Conservation (phyloP, 1,140 invertebrate species). For the Bombyx mandarina region DNA sequence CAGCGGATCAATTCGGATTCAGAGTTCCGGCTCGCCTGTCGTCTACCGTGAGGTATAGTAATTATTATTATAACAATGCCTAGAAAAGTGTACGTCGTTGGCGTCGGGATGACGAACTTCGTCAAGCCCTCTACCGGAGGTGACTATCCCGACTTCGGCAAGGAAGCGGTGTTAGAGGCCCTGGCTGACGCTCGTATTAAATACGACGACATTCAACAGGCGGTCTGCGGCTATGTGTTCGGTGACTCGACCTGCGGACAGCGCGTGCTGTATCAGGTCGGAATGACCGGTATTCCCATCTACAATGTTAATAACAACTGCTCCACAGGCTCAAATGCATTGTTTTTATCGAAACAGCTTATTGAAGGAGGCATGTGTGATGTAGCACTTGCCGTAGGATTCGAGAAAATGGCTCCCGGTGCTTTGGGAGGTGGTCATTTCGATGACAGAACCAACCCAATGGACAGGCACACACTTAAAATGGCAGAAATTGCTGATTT, state of each 20-base stretch:
- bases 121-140: slow-evolving; percentile 86
- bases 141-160: slow-evolving; percentile 96
- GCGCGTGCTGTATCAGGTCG: slow-evolving; percentile 93
- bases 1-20: slow-evolving; percentile 3
- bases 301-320: slow-evolving; percentile 99
- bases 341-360: slow-evolving; percentile 92
- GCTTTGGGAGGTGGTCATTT: slow-evolving; percentile 84
- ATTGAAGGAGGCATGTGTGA: slow-evolving; percentile 88
- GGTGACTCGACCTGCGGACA: slow-evolving; percentile 98
- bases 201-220: slow-evolving; percentile 88
- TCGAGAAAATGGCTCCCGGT: slow-evolving; percentile 98
- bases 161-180: slow-evolving; percentile 93
- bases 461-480: slow-evolving; percentile 92
- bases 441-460: slow-evolving; percentile 91
- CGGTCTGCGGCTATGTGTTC: slow-evolving; percentile 94
- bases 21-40: slow-evolving; percentile 17
- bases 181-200: slow-evolving; percentile 88
- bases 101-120: slow-evolving; percentile 96
- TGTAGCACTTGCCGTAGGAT: slow-evolving; percentile 94
- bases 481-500: slow-evolving; percentile 89
- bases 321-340: slow-evolving; percentile 93
- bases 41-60: slow-evolving; percentile 40
- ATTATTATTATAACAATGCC: slow-evolving; percentile 54
- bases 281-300: slow-evolving; percentile 96
- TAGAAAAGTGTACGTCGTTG: slow-evolving; percentile 89